Base-by-base conservation (phyloP, 2,888 invertebrate species). In the Ophioninae sp. region DNA sequence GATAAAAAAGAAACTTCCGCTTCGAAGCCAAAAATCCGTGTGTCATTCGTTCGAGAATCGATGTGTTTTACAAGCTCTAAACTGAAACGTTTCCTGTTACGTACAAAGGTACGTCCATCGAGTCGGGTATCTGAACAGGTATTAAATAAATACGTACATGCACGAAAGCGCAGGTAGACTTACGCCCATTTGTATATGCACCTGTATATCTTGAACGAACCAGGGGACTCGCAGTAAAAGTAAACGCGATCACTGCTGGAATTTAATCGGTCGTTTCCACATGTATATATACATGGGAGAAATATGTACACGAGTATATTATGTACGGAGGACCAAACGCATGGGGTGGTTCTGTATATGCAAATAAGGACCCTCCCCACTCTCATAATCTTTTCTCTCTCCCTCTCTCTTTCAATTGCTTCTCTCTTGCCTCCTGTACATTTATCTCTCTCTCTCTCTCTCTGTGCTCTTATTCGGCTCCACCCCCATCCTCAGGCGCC, bases 401-500 rank as follows among this genome's bases (percentile, higher is more conserved):
- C 74, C 56, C 64, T 65, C 58, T 41, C 61, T 87, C 67, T 37
- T 22, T 71, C 56, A 20, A 37, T 87, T 67, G n/a, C 22, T 13
- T 58, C 44, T 61, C 41, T 17, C n/a, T 39, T 20, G 17, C 41
- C 22, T 9, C 37, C 68, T 68, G 30, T 68, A 41, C 10, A 41
- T 41, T 65, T 83, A 78, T 85, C 68, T 83, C 83, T 82, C 83
- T 56, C 83, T 64, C 69, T 82, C 83, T 73, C 81, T 86, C 85
- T 67, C 85, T 83, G 63, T 63, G 81, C 84, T 85, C 82, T 86
- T 81, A 85, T 86, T 83, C 85, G 87, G 89, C 91, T 91, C 91
- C 91, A 91, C 92, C 92, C 90, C 88, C 89, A 85, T 90, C 91
- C 91, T 90, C 89, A 85, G 91, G 92, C 92, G 86, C 87, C 89